phyloP scores from a whole-genome alignment of 2,797 vertebrate genomes.

The Heteromormyrus szaboi region DNA sequence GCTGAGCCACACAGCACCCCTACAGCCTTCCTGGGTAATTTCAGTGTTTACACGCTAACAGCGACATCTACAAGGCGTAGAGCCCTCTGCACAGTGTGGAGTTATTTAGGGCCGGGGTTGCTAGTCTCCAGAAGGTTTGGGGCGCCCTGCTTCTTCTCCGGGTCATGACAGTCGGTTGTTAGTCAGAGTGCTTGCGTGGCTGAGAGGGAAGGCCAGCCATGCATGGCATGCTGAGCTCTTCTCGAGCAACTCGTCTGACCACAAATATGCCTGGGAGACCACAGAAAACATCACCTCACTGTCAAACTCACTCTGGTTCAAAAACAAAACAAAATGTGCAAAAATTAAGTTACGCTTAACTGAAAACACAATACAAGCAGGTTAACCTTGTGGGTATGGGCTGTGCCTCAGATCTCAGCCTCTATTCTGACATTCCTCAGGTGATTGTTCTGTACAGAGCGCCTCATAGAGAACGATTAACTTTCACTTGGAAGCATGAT shows the following conservation, averaged over 20 bases:
- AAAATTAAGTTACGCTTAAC: background rate
- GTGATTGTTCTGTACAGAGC: background rate
- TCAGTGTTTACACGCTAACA: background rate
- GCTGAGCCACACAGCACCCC: background rate
- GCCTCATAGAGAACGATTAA: background rate
- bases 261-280: background rate
- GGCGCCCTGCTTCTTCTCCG: background rate
- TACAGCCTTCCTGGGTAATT: background rate
- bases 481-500: background rate
- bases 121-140: background rate
- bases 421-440: background rate
- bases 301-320: background rate
- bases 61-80: background rate
- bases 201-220: background rate
- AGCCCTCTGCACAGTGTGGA: background rate
- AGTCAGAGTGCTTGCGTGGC: background rate
- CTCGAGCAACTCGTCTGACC: background rate
- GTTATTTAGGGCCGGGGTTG: background rate
- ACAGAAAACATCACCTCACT: background rate
- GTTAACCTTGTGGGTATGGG: background rate
- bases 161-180: background rate
- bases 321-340: background rate
- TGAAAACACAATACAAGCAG: background rate
- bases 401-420: background rate
- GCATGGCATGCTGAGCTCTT: background rate